Evolutionary conservation across 2,113 vertebrate genomes (phyloP).

Genomic region (Lethenteron reissneri): DNA sequence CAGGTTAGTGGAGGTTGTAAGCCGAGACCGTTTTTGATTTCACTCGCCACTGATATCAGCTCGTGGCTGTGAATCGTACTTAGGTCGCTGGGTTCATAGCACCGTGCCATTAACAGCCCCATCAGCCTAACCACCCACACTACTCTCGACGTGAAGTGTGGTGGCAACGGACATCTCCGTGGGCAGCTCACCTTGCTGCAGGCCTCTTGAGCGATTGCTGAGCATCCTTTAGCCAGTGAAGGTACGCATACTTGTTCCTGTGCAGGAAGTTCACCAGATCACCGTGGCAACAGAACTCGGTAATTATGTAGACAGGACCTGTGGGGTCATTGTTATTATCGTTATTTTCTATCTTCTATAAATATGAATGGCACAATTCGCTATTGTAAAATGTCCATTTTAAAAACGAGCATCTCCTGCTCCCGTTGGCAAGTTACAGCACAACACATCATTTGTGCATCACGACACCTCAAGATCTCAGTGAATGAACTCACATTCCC

Average conservation of each 20-base stretch:
- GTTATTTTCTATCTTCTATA: no score
- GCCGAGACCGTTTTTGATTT: no score
- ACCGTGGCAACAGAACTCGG: constrained; percentile 82
- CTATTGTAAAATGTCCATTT: no score
- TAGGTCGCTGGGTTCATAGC: not conserved
- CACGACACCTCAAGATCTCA: no score
- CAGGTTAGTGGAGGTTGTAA: no score
- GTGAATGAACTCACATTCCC: no score
- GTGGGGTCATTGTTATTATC: fast-evolving
- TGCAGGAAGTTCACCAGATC: constrained; percentile 94
- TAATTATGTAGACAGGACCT: constrained; percentile 91
- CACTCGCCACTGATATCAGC: constrained; percentile 12
- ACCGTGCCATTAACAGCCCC: no score
- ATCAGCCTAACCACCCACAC: not conserved
- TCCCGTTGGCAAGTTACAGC: no score
- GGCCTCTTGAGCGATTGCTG: constrained; percentile 16
- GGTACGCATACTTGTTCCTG: constrained; percentile 77
- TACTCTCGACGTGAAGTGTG: not conserved
- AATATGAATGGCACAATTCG: no score
- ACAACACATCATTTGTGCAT: no score
- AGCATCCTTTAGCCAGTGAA: constrained; percentile 38
- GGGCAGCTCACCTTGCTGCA: not conserved
- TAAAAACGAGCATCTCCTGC: no score
- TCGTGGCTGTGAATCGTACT: constrained; percentile 12
- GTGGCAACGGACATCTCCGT: no score